phyloP scores from a whole-genome alignment of 1,140 invertebrate genomes.

The Leptonema lineaticorne region DNA sequence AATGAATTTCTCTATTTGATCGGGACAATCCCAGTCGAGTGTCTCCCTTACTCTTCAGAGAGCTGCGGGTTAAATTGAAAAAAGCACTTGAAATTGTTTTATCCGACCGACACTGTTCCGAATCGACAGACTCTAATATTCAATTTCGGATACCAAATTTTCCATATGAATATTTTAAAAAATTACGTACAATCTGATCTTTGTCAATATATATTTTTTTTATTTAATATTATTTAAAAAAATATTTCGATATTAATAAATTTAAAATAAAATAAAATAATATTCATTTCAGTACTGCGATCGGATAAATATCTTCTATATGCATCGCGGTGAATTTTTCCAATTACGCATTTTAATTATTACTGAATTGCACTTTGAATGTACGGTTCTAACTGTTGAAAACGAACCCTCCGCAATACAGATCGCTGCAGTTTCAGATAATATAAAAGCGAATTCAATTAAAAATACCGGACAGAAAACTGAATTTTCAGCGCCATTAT shows the following conservation, averaged over 20 bases:
- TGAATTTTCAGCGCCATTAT: background rate
- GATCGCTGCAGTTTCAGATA: conserved; percentile 9
- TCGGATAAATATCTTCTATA: conserved; percentile 12
- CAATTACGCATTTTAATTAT: conserved; percentile 27
- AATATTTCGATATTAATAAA: no score
- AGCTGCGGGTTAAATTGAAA: conserved; percentile 21
- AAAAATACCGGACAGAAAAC: background rate
- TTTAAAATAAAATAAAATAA: no score
- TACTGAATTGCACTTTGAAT: background rate
- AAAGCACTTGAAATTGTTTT: conserved; percentile 20
- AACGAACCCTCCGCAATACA: background rate
- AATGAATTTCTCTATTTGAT: conserved; percentile 27
- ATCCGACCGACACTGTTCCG: conserved; percentile 3
- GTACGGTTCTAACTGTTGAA: background rate
- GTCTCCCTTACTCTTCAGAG: background rate
- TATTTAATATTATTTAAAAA: no score
- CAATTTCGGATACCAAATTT: background rate
- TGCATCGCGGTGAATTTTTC: conserved; percentile 16
- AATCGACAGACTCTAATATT: conserved; percentile 12
- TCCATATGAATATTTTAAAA: background rate
- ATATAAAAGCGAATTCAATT: conserved; percentile 21
- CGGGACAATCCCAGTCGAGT: conserved; percentile 18
- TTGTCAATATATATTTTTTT: background rate
- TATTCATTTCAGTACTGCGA: no score
- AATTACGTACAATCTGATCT: background rate